Evolutionary conservation across 1,140 invertebrate species (phyloP), one percentile per base, ranked within the genome.

Genomic region (Drosophila littoralis): DNA sequence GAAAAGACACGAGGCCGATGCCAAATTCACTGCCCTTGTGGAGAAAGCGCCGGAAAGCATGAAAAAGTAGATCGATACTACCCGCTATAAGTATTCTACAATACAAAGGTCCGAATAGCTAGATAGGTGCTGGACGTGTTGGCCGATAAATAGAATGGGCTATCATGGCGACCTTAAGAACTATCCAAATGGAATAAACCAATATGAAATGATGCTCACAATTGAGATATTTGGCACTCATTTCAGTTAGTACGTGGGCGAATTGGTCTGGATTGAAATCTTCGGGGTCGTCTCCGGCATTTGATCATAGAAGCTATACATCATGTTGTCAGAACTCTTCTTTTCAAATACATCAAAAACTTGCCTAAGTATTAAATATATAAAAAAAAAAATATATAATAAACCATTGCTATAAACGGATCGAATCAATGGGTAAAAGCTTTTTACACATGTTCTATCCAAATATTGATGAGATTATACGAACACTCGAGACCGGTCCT

Each of bases 1-100:
- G 3, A 98, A 97, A 6, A 75, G 61, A 22, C 33, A 32, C 13
- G 17, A 42, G 5, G 15, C 13, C 0, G 51, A 46, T 7, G 6
- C 54, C 3, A 33, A 42, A 2, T 42, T 40, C 1, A 35, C 38
- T 6, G 7, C 54, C 7, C 4, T 59, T 7, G 12, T 75, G 12
- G 58, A 71, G 22, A 28, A 28, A 28, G 22, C 22, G 22, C 22
- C 22, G 4, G 22, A 28, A 36, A 2, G 97, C 98, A 78, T 97
- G 98, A 93, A 95, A 98, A 94, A 97, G 97, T 72, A 97, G 98
- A 95, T 28, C 4, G 22, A 28, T 28, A 28, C 22, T 28, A 95
- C 95, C 4, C 5, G 38, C 0, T 12, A n/a, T 4, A 40, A 12
- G 9, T n/a, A 4, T n/a, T 28, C 22, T 28, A 28, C 22, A 28